Percentiles rank a stretch among this genome's conserved stretches.
Conservation (phyloP, 2,888 invertebrate genomes). For the Schizaphis graminum region DNA sequence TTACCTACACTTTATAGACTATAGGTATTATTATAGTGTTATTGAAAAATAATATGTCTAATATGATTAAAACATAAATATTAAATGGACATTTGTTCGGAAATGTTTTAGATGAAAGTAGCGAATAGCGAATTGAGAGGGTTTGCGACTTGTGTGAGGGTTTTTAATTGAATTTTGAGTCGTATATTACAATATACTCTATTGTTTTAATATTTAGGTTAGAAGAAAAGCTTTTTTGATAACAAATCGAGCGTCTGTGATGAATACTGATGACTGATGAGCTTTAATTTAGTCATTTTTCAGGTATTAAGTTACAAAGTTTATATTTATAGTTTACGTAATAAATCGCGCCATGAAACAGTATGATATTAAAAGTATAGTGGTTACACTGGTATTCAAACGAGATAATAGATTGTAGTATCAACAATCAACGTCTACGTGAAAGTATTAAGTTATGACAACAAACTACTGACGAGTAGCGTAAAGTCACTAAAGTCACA, state of each 20-base stretch:
- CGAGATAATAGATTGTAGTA: background rate
- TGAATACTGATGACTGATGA: background rate
- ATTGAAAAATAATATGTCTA: too few species aligned
- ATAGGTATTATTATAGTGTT: too few species aligned
- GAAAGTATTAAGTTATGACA: background rate
- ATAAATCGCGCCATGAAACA: background rate
- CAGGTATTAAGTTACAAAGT: background rate
- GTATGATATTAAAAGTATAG: background rate
- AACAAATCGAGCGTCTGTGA: background rate
- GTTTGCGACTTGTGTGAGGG: background rate
- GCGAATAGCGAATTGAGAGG: background rate
- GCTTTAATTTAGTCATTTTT: background rate
- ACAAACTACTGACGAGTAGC: background rate
- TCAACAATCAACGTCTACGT: background rate
- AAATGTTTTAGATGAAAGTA: background rate
- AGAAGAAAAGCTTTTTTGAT: background rate
- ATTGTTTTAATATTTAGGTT: background rate
- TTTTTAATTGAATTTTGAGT: background rate
- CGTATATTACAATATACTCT: background rate
- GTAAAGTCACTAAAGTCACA: too few species aligned
- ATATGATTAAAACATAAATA: too few species aligned
- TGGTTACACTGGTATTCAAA: background rate
- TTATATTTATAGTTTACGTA: background rate
- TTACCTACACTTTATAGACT: constrained; percentile 10
- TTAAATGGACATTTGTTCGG: background rate